Evolutionary conservation across 2,113 vertebrate species (phyloP), one percentile per base, ranked within the genome.

Genomic region (Rhadina sibilatrix): DNA sequence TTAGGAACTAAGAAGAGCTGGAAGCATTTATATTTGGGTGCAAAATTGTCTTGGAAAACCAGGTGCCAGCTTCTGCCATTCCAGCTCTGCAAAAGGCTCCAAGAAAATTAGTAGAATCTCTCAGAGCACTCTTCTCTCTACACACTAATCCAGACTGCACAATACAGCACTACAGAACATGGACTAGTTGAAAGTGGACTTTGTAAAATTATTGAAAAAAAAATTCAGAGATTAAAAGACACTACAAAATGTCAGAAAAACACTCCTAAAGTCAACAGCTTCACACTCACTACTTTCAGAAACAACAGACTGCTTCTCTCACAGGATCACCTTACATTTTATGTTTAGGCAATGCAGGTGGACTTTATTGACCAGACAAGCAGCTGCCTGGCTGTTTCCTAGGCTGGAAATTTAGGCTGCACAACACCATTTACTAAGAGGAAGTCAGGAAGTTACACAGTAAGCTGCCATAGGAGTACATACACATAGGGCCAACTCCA

Each of bases 401-500:
- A 79, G 60, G 72, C 44, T 56, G 59, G 50, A 77, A 54, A 71
- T 22, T 38, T 6, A 31, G 68, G 38, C 50, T 60, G 53, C 31
- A 53, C n/a, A 75, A 6, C 56, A 63, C 23, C 28, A 46, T 28
- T 81, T 64, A 77, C 18, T 30, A 63, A 19, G 14, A 89, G 66
- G 46, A 64, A 93, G 52, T 37, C 30, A 65, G 37, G 47, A 63
- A 71, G 63, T 40, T 44, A 40, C 28, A 69, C 9, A 54, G 37
- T n/a, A 53, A 81, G 31, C 49, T 80, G 47, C 27, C 7, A 2
- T 22, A 87, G n/a, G 31, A 50, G 59, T 57, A 44, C 0, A 0
- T 38, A 61, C 4, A 1, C 44, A 40, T 1, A 1, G 27, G 15
- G 17, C 11, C 19, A 49, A 27, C n/a, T 56, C 72, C 2, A 6